Conservation (phyloP, 2,888 invertebrate species). For the Serrognathus titanus region DNA sequence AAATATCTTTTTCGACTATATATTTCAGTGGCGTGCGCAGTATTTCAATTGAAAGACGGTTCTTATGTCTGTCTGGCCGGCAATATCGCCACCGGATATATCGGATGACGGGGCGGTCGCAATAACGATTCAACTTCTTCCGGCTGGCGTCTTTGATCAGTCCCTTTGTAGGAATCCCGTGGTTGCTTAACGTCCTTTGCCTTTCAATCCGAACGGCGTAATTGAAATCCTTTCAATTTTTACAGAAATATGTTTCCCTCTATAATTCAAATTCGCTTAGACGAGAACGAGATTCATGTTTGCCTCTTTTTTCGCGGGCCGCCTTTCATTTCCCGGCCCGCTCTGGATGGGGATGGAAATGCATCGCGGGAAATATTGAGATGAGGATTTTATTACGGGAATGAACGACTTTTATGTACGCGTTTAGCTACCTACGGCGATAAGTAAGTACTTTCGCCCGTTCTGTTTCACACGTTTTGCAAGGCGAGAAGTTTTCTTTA, state of each 20-base stretch:
- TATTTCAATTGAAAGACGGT: slow-evolving; percentile 8
- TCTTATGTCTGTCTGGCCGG: slow-evolving; percentile 13
- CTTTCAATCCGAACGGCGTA: slow-evolving; percentile 11
- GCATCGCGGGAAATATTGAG: too few relatives aligned
- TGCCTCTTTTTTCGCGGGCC: slow-evolving; percentile 42
- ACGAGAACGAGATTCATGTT: slow-evolving; percentile 50
- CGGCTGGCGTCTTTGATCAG: slow-evolving; percentile 28
- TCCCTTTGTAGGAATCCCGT: slow-evolving; percentile 23
- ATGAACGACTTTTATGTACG: too few relatives aligned
- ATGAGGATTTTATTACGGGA: too few relatives aligned
- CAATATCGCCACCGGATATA: slow-evolving; percentile 26
- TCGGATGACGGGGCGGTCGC: slow-evolving; percentile 26
- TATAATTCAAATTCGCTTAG: slow-evolving; percentile 32
- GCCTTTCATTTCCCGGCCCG: too few relatives aligned
- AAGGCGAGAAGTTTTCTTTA: too few relatives aligned
- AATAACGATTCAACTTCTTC: slow-evolving; percentile 31
- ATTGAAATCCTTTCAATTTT: slow-evolving; percentile 15
- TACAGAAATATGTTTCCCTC: slow-evolving; percentile 1
- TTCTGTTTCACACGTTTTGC: too few relatives aligned
- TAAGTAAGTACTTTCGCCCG: too few relatives aligned
- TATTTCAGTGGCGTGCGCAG: background rate
- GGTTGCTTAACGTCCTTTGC: slow-evolving; percentile 12
- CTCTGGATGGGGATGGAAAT: too few relatives aligned
- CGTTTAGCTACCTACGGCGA: too few relatives aligned
- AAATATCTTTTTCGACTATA: too few relatives aligned